phyloP scores from a whole-genome alignment of 2,888 invertebrate genomes.

The Cataglyphis rosenhaueri region DNA sequence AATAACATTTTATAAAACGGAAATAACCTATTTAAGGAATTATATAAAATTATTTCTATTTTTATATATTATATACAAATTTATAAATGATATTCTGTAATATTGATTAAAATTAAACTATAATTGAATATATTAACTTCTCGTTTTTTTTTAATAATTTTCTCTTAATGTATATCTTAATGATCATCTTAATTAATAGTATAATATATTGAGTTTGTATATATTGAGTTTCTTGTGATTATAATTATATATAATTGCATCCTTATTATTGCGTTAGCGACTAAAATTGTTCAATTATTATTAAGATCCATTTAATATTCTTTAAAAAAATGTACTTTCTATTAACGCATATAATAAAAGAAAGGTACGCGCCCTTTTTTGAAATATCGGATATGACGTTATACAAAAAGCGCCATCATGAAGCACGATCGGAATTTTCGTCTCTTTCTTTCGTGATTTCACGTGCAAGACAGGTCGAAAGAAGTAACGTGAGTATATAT shows the following conservation, averaged over 20 bases:
- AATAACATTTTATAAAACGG: not conserved
- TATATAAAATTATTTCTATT: not conserved
- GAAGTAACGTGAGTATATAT: conserved; percentile 77
- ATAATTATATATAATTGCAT: too few species aligned
- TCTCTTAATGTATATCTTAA: not conserved
- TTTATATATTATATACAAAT: not conserved
- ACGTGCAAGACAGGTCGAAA: conserved; percentile 64
- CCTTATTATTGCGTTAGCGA: too few species aligned
- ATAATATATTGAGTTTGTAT: too few species aligned
- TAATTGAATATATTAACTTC: not conserved
- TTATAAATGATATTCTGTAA: not conserved
- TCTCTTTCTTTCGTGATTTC: conserved; percentile 76
- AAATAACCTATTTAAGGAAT: not conserved
- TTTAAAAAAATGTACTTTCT: too few species aligned
- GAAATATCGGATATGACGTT: not conserved
- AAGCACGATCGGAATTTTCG: not conserved
- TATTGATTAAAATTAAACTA: not conserved
- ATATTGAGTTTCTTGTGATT: too few species aligned
- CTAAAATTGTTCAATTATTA: too few species aligned
- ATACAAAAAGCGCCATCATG: not conserved
- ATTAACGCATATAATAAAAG: not conserved
- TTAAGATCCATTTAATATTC: too few species aligned
- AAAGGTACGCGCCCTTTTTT: not conserved
- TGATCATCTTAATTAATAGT: not conserved
- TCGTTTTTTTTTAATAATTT: not conserved